Conservation (phyloP, 2,113 vertebrate species). For the Progne subis region DNA sequence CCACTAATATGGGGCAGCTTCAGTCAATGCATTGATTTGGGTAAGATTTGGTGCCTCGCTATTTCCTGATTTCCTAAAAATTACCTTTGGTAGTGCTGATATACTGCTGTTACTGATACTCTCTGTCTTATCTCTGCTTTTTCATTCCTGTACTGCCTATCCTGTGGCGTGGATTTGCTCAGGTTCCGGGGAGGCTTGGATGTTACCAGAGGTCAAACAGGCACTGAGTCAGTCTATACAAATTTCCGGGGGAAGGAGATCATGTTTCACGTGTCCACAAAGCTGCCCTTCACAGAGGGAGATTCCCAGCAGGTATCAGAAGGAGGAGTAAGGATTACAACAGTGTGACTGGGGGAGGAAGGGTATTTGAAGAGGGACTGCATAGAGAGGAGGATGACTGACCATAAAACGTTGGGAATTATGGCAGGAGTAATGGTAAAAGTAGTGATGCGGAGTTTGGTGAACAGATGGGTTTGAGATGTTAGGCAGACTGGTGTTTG, state of each 20-base stretch:
- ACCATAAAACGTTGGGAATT: background rate
- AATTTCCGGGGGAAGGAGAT: slow-evolving; percentile 87
- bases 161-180: background rate
- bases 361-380: background rate
- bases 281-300: slow-evolving; percentile 88
- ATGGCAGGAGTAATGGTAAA: background rate
- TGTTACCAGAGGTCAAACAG: slow-evolving; percentile 88
- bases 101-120: background rate
- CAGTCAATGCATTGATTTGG: background rate
- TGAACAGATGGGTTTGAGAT: background rate
- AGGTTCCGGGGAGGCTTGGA: slow-evolving; percentile 92
- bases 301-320: slow-evolving; percentile 86
- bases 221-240: slow-evolving; percentile 85
- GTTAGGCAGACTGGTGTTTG: background rate
- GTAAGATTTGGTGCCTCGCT: background rate
- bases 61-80: background rate
- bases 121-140: background rate
- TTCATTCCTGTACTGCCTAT: background rate
- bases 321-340: background rate
- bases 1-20: background rate
- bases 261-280: slow-evolving; percentile 92
- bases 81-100: background rate
- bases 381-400: background rate
- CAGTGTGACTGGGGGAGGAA: background rate
- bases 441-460: background rate